phyloP scores from a whole-genome alignment of 64 coral and sea anemone genomes.

The Pocillopora damicornis region DNA sequence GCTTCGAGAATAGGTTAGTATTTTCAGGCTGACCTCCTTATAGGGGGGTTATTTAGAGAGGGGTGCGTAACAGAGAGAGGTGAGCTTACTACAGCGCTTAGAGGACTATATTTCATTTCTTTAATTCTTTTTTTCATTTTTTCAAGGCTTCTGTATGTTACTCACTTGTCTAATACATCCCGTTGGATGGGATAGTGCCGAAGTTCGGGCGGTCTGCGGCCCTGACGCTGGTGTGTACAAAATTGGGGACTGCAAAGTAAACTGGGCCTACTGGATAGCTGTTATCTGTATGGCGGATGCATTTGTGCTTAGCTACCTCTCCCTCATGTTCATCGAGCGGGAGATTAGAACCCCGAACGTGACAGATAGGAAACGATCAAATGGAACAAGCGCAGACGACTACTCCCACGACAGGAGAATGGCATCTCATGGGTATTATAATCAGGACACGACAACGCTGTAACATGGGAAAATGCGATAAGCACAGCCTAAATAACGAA shows the following conservation, averaged over 20 bases:
- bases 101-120: background rate
- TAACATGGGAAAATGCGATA: background rate
- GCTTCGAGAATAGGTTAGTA: no score
- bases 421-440: background rate
- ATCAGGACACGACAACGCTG: slow-evolving; percentile 26
- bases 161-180: slow-evolving; percentile 77
- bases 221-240: slow-evolving; percentile 50
- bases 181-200: slow-evolving; percentile 64
- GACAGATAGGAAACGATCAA: background rate
- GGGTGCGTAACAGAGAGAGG: no score
- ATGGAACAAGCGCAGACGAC: background rate
- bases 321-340: slow-evolving; percentile 85
- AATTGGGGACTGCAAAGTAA: slow-evolving; percentile 64
- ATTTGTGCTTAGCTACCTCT: slow-evolving; percentile 76
- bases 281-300: slow-evolving; percentile 80
- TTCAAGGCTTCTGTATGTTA: slow-evolving; percentile 50
- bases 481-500: background rate
- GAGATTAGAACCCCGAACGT: slow-evolving; percentile 48
- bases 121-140: background rate
- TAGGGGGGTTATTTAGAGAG: no score
- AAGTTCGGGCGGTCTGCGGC: slow-evolving; percentile 63
- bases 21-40: no score
- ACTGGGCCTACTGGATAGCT: slow-evolving; percentile 72
- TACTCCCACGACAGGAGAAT: background rate
- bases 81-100: no score